A percentile compares a stretch with the other conserved stretches of the same genome.
These are phyloP conservation scores for Pomacea canaliculata DNA, from an alignment of 2,888 invertebrate species.

Conservation along the genomic window DNA sequence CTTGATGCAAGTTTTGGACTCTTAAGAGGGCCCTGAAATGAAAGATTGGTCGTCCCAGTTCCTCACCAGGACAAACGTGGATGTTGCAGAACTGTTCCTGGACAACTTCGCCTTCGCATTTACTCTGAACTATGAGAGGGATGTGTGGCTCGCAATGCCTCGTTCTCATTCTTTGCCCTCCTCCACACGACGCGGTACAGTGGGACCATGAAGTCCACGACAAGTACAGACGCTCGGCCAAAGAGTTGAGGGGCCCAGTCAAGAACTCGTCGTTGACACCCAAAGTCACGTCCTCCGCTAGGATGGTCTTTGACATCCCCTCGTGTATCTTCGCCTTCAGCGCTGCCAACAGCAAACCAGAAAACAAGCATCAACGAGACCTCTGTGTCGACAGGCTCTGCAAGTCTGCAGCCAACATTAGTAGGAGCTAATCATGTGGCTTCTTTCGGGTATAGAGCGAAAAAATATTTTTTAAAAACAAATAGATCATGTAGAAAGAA, in stretches of 20 bases:
- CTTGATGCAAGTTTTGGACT: too few species aligned
- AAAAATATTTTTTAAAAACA: too few species aligned
- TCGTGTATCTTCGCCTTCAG: background rate
- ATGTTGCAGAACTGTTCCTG: conserved; percentile 43
- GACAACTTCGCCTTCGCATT: conserved; percentile 38
- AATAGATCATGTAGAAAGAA: too few species aligned
- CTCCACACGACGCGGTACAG: conserved; percentile 29
- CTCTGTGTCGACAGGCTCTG: too few species aligned
- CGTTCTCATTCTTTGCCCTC: conserved; percentile 19
- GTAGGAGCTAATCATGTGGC: too few species aligned
- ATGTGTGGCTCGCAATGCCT: conserved; percentile 19
- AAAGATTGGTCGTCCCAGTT: background rate
- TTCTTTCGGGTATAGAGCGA: too few species aligned
- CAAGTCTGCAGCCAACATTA: too few species aligned
- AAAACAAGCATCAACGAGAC: too few species aligned
- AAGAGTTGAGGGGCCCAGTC: conserved; percentile 27
- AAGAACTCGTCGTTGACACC: conserved; percentile 7
- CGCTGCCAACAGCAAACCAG: too few species aligned
- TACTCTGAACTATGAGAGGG: conserved; percentile 1
- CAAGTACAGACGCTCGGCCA: conserved; percentile 30
- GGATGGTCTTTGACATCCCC: background rate
- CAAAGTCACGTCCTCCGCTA: background rate
- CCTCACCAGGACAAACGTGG: conserved; percentile 31
- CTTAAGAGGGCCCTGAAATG: too few species aligned
- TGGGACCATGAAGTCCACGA: conserved; percentile 27